Percentiles rank a stretch among this genome's conserved stretches.
Evolutionary conservation across 2,888 invertebrate genomes (phyloP).

Genomic region (Andrena flavipes): DNA sequence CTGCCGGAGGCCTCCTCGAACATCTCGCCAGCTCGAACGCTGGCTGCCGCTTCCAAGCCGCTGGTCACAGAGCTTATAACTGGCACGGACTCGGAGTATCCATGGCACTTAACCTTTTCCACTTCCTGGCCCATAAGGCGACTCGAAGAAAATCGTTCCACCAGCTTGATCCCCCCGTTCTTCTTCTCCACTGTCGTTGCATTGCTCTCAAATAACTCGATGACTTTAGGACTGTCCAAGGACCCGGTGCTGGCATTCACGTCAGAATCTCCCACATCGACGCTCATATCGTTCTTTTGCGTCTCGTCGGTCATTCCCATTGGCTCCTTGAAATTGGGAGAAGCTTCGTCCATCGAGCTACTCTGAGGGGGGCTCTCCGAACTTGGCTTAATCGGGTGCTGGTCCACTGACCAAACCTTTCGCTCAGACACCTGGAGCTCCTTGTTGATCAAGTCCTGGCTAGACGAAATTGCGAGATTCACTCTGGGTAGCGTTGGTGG

Average conservation of each 20-base stretch:
- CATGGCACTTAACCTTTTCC: not conserved
- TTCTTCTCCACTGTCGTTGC: slow-evolving; percentile 13
- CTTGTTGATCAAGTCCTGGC: slow-evolving; percentile 22
- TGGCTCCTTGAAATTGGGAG: not conserved
- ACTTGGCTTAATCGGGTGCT: not conserved
- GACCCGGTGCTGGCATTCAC: not conserved
- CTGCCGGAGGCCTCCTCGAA: not conserved
- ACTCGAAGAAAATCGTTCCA: slow-evolving; percentile 13
- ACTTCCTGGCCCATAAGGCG: slow-evolving; percentile 6
- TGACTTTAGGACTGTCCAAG: not conserved
- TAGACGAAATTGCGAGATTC: slow-evolving; percentile 56
- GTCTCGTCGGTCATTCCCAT: not conserved
- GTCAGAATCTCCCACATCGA: not conserved
- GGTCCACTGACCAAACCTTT: slow-evolving; percentile 23
- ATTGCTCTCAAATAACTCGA: not conserved
- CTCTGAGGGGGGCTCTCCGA: not conserved
- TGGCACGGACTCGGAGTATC: not conserved
- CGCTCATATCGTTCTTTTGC: not conserved
- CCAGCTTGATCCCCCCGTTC: not conserved
- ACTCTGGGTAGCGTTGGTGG: slow-evolving; percentile 75
- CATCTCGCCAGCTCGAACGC: not conserved
- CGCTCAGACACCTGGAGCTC: slow-evolving; percentile 9
- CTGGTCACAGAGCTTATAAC: slow-evolving; percentile 17
- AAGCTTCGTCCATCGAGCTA: not conserved
- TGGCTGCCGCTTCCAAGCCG: slow-evolving; percentile 5